A percentile compares a stretch with the other conserved stretches of the same genome.
phyloP scores from a whole-genome alignment of 2,113 vertebrate species.

The Thryonomys swinderianus region DNA sequence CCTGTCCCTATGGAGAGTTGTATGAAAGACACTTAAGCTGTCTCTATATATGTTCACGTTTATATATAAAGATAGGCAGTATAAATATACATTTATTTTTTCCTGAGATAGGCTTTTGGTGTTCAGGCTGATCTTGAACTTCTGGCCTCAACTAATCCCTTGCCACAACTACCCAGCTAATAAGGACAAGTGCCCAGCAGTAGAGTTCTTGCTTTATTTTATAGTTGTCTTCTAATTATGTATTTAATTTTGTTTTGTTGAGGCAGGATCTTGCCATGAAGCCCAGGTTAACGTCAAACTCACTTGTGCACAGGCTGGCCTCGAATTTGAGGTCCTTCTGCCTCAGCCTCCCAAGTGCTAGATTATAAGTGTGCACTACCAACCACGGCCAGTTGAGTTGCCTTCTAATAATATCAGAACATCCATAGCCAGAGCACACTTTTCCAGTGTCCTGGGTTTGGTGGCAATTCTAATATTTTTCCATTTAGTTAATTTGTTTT shows the following conservation, averaged over 20 bases:
- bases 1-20: not conserved
- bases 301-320: not conserved
- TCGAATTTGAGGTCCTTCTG: too few relatives aligned
- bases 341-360: not conserved
- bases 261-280: not conserved
- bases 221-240: slow-evolving; percentile 16
- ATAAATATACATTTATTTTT: not conserved
- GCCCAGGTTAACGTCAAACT: not conserved
- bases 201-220: not conserved
- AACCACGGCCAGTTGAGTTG: not conserved
- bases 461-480: not conserved
- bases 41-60: not conserved
- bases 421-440: not conserved
- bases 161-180: not conserved
- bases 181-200: not conserved
- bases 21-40: not conserved
- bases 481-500: not conserved
- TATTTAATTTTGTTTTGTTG: not conserved
- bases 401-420: not conserved
- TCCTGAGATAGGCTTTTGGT: not conserved
- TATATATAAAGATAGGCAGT: not conserved
- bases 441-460: slow-evolving; percentile 11
- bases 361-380: not conserved
- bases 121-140: not conserved
- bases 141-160: not conserved